Conservation (phyloP, 2,797 vertebrate species). For the Brachyrhaphis roseni region DNA sequence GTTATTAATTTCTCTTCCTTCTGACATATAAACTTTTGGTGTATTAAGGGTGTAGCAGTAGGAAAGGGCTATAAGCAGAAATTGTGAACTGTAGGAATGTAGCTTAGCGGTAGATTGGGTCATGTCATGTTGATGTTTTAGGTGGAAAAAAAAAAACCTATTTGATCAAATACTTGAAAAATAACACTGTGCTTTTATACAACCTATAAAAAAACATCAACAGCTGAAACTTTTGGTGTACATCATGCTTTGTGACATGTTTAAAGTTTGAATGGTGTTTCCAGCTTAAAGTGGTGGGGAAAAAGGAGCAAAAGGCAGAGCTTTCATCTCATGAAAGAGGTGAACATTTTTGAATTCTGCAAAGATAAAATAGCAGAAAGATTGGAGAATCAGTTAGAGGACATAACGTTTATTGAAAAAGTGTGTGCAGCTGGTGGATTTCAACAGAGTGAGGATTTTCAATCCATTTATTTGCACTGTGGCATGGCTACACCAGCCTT, state of each 20-base stretch:
- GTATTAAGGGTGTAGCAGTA: not conserved
- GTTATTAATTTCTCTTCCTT: not conserved
- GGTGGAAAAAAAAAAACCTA: not conserved
- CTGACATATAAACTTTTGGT: not conserved
- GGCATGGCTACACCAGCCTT: slow-evolving; percentile 6
- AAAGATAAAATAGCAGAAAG: not conserved
- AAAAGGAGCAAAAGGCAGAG: not conserved
- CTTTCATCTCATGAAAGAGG: not conserved
- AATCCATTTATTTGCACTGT: not conserved
- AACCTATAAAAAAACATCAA: not conserved
- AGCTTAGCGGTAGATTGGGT: not conserved
- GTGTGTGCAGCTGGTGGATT: not conserved
- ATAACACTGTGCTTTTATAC: not conserved
- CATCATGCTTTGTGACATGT: not conserved
- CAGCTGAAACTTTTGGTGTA: not conserved
- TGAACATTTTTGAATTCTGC: not conserved
- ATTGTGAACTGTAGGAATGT: not conserved
- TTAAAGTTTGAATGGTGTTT: not conserved
- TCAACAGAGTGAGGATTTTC: not conserved
- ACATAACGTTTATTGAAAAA: not conserved
- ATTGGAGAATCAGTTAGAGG: not conserved
- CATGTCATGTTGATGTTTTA: not conserved
- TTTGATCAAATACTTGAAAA: not conserved
- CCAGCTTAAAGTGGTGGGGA: not conserved
- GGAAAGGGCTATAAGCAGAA: not conserved